A percentile compares a stretch with the other conserved stretches of the same genome.
Conservation (phyloP, 2,888 invertebrate genomes). For the Timema podura region DNA sequence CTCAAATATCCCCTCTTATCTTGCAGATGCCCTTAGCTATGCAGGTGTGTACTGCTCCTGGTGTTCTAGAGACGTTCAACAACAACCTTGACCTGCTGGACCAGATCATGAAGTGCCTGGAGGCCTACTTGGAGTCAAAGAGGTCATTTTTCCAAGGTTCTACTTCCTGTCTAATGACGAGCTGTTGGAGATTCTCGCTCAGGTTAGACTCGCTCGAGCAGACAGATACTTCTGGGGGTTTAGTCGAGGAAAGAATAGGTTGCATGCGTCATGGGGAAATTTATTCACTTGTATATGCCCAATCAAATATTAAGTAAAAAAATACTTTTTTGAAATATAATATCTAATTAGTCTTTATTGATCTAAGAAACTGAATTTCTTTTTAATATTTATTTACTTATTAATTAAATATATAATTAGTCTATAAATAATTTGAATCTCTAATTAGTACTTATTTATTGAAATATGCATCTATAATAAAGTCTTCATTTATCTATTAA, state of each 20-base stretch:
- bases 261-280: no score
- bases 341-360: no score
- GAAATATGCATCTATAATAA: no score
- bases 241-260: no score
- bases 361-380: no score
- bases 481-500: no score
- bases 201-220: slow-evolving; percentile 48
- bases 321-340: neutral
- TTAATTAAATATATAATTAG: no score
- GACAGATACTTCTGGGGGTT: neutral
- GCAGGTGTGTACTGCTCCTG: slow-evolving; percentile 71
- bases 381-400: no score
- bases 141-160: slow-evolving; percentile 84
- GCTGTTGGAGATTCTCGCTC: slow-evolving; percentile 82
- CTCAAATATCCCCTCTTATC: slow-evolving; percentile 18
- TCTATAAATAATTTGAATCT: no score
- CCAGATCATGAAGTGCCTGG: slow-evolving; percentile 84
- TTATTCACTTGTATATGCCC: no score
- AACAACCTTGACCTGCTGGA: slow-evolving; percentile 77
- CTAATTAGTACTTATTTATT: no score
- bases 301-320: no score
- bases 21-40: slow-evolving; percentile 69
- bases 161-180: slow-evolving; percentile 90
- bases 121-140: slow-evolving; percentile 85
- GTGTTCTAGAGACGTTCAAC: slow-evolving; percentile 62